A percentile compares a stretch with the other conserved stretches of the same genome.
These are phyloP conservation scores for Diceros bicornis DNA, from an alignment of 2,797 vertebrate species.

Conservation along the genomic window DNA sequence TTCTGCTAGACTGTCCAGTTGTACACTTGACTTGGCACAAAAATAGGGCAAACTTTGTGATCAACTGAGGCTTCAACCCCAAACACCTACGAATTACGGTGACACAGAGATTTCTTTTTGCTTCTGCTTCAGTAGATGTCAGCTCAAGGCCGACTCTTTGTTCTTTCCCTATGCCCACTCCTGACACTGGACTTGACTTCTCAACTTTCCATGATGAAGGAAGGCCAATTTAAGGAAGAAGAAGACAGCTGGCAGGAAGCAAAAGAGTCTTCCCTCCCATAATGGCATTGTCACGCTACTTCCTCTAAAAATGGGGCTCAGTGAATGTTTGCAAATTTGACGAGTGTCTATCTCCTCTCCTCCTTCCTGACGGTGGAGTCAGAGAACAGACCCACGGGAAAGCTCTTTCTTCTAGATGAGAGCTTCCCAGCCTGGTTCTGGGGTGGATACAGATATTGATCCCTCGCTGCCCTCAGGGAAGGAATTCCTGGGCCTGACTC, in stretches of 20 bases:
- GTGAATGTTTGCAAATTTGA: not conserved
- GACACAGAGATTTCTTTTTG: not conserved
- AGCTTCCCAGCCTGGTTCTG: not conserved
- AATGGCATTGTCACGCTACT: not conserved
- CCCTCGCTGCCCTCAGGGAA: not conserved
- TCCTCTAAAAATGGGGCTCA: not conserved
- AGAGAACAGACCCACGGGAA: not conserved
- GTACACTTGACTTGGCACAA: not conserved
- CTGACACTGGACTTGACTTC: not conserved
- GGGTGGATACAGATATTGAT: too few relatives aligned
- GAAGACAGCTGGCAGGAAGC: not conserved
- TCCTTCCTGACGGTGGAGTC: not conserved
- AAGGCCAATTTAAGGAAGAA: not conserved
- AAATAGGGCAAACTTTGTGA: not conserved
- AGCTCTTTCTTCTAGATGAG: not conserved
- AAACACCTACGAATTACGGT: not conserved
- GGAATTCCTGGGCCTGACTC: not conserved
- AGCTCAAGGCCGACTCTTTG: not conserved
- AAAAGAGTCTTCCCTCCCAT: not conserved
- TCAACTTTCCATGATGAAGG: not conserved
- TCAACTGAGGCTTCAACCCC: not conserved
- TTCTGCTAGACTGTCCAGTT: not conserved
- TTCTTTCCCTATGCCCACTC: not conserved
- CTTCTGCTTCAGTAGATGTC: not conserved
- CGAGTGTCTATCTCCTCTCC: not conserved